Base-by-base conservation (phyloP, 2,888 invertebrate species). In the Molorchus minor region DNA sequence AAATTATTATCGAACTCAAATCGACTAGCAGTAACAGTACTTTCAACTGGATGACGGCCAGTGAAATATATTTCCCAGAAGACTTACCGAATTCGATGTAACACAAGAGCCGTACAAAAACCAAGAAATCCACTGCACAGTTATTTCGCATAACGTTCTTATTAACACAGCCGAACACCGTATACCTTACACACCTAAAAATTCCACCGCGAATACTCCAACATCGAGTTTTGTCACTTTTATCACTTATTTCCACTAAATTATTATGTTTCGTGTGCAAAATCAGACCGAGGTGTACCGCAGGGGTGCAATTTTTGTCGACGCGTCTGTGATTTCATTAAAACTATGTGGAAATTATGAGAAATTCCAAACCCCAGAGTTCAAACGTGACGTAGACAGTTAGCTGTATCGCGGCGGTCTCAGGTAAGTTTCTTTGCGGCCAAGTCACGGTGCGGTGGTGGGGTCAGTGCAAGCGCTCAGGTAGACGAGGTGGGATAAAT, bases 371-470 rank as follows among this genome's bases (percentile, higher is more conserved):
- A 20, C 38, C 15, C 29, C 41, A 38, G 56, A 61, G 46, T 56
- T 57, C 57, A 56, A 58, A 52, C 30, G 53, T 66, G 65, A 66
- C 65, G 65, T 66, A 58, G 58, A 53, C 65, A 58, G 49, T 59
- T 52, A 55, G 58, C 51, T 57, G 30, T 47, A 40, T 59, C 56
- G 58, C 65, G 56, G 56, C 63, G 56, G 46, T 66, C 60, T 61
- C 63, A 66, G 65, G 65, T 63, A 66, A 66, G 40, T 56, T 58
- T 61, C 65, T 66, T 66, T 56, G 58, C 63, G 59, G 65, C 63
- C 61, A 66, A 57, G 57, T 58, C 58, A 60, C 61, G 58, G 52
- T 43, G 49, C 30, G 45, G 43, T 36, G 47, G 45, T 47, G 56
- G 57, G 35, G 63, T 49, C 61, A 63, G 63, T 19, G 41, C 53